Evolutionary conservation across 1,140 invertebrate genomes (phyloP).

Genomic region (Heliconius melpomene): DNA sequence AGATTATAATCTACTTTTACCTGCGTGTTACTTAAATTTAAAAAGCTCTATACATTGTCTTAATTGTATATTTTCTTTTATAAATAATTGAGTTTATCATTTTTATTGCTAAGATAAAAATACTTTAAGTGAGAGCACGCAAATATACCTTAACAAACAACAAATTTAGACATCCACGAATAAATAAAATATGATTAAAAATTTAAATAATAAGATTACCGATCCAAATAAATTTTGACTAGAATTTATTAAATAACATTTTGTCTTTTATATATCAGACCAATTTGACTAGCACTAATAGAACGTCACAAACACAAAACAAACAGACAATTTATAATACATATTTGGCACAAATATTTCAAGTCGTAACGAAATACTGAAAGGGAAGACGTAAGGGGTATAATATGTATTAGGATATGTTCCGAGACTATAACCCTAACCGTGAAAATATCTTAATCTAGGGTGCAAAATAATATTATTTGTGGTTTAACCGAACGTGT

Average conservation of each 20-base stretch:
- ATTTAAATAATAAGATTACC: constrained; percentile 41
- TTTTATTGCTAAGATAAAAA: constrained; percentile 75
- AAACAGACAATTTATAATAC: constrained; percentile 48
- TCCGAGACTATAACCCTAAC: constrained; percentile 62
- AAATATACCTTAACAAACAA: constrained; percentile 49
- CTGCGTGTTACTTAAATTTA: constrained; percentile 76
- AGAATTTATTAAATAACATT: constrained; percentile 66
- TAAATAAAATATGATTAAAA: constrained; percentile 55
- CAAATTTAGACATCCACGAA: constrained; percentile 56
- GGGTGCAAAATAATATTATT: constrained; percentile 65
- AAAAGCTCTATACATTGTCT: constrained; percentile 80
- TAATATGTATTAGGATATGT: constrained; percentile 74
- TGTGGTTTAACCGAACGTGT: constrained; percentile 36
- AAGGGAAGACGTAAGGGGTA: constrained; percentile 72
- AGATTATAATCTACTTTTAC: constrained; percentile 69
- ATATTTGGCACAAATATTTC: constrained; percentile 72
- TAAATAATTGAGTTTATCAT: constrained; percentile 81
- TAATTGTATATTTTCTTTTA: constrained; percentile 63
- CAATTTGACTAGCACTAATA: constrained; percentile 75
- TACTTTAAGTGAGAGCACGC: constrained; percentile 67
- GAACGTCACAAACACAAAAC: constrained; percentile 45
- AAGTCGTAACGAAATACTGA: constrained; percentile 64
- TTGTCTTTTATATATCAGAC: constrained; percentile 63
- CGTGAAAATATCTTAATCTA: constrained; percentile 64
- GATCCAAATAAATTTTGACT: constrained; percentile 74